Evolutionary conservation across 1,140 invertebrate genomes (phyloP).

Genomic region (Rhagoletis pomonella): DNA sequence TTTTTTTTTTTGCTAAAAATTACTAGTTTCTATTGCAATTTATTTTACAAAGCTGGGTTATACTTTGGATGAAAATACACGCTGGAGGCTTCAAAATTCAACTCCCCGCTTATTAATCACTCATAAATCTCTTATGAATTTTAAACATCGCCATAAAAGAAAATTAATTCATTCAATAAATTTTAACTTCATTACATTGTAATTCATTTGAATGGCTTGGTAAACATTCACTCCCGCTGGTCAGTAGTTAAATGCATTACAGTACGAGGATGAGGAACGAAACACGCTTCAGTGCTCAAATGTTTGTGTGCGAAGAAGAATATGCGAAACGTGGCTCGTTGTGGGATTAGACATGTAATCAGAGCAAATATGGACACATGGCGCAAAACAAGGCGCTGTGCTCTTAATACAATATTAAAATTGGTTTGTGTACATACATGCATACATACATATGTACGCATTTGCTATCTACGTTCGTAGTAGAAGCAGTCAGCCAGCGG

Average conservation of each 20-base stretch:
- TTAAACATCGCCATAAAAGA: neutral
- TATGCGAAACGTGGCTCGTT: constrained; percentile 10
- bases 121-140: constrained; percentile 61
- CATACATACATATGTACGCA: neutral
- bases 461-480: neutral
- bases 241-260: constrained; percentile 24
- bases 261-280: constrained; percentile 26
- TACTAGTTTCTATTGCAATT: too few species aligned
- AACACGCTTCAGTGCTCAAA: neutral
- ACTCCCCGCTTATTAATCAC: neutral
- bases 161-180: constrained; percentile 10
- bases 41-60: too few species aligned
- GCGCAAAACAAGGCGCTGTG: neutral
- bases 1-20: too few species aligned
- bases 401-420: neutral
- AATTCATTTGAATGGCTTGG: constrained; percentile 47
- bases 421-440: neutral
- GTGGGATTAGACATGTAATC: constrained; percentile 43
- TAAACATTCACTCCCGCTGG: constrained; percentile 47
- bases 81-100: too few species aligned
- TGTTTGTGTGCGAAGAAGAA: neutral
- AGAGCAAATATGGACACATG: constrained; percentile 42
- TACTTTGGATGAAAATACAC: too few species aligned
- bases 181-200: constrained; percentile 37
- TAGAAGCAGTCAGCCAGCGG: neutral